Evolutionary conservation across 1,140 invertebrate species (phyloP).

Genomic region (Helicoverpa armigera): DNA sequence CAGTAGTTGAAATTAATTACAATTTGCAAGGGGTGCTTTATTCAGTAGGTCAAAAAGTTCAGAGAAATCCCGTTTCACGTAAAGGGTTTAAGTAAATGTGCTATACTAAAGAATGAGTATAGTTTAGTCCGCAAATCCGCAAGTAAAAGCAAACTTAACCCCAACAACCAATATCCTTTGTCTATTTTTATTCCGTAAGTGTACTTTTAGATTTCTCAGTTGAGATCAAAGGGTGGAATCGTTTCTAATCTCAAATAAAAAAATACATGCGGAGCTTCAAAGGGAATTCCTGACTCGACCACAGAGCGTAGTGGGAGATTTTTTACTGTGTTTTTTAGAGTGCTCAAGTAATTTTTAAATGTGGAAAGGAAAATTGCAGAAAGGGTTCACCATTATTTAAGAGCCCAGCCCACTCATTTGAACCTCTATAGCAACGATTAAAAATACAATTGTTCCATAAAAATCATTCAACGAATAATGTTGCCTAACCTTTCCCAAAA

Average conservation of each 20-base stretch:
- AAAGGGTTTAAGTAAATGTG: too few relatives aligned
- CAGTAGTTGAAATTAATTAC: too few relatives aligned
- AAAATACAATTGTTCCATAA: background rate
- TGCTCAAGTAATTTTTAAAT: too few relatives aligned
- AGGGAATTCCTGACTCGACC: background rate
- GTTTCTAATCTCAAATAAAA: constrained; percentile 6
- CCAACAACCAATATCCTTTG: background rate
- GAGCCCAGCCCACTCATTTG: too few relatives aligned
- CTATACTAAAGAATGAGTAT: too few relatives aligned
- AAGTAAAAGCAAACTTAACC: background rate
- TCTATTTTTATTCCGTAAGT: background rate
- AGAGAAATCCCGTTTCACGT: too few relatives aligned
- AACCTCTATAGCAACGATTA: too few relatives aligned
- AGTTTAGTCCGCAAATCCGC: too few relatives aligned
- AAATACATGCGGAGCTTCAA: background rate
- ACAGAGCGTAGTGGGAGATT: background rate
- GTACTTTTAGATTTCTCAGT: constrained; percentile 6
- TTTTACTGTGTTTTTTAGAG: background rate
- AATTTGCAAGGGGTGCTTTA: too few relatives aligned
- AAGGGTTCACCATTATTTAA: too few relatives aligned
- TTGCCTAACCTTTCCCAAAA: background rate
- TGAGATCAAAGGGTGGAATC: constrained; percentile 5
- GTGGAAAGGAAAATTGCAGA: too few relatives aligned
- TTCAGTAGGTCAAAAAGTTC: too few relatives aligned
- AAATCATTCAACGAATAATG: background rate